Base-by-base conservation (phyloP, 2,113 vertebrate species). In the human region DNA sequence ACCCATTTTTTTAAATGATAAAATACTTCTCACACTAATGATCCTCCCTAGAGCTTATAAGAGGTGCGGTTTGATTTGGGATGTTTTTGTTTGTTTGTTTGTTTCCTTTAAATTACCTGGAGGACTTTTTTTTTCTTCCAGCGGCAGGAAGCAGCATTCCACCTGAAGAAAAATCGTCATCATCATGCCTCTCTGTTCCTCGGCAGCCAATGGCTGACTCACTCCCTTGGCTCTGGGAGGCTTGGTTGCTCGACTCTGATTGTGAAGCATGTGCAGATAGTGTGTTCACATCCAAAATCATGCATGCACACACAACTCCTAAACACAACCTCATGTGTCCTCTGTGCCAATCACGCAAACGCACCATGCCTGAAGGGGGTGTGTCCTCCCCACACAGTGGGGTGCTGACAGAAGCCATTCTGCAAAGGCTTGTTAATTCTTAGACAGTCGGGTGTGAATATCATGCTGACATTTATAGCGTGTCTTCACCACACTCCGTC, bases 31-130 rank as follows among this genome's bases (percentile, higher is more conserved):
- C 94, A 93, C 82, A 45, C 68, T 84, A 97, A 96, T 81, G 78
- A 98, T 97, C 98, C 92, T 97, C 94, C 75, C 96, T 45, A 86
- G 68, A 96, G 96, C 90, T 94, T 70, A 14, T n/a, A 78, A 82
- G 92, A 98, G 94, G 92, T 48, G 45, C 78, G 66, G 16, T 32
- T 61, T 64, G 83, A 61, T 91, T 97, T 86, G 75, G 22, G 84
- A 12, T 64, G 13, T 14, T 64, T 57, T 57, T 57, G 72, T 45
- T 10, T 45, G 45, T 97, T 86, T 57, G 92, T 97, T 87, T 59
- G 91, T 57, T 70, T 84, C 96, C 84, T 94, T 86, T 52, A 76
- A 57, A 87, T 89, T 91, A 80, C 75, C 0, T 2, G 25, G 79
- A 98, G 86, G 75, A 93, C 88, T 43, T 38, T 86, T 30, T 85